Evolutionary conservation across 2,113 vertebrate genomes (phyloP).

Genomic region (Bettongia penicillata): DNA sequence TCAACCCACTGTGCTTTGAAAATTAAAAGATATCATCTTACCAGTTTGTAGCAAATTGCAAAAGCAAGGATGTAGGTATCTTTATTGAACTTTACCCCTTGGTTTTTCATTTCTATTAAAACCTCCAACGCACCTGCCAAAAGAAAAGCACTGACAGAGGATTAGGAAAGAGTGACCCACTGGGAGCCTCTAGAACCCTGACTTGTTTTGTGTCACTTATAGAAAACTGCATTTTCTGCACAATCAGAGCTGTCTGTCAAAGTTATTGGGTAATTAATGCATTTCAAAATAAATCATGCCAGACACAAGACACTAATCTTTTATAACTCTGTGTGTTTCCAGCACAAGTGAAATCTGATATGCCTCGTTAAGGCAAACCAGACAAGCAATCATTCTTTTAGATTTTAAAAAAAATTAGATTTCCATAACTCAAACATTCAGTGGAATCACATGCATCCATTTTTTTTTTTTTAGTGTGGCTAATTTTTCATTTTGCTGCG

Average conservation of each 20-base stretch:
- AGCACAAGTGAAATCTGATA: neutral
- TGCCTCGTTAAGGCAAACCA: neutral
- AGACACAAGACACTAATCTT: constrained; percentile 23
- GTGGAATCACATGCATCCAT: neutral
- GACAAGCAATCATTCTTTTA: neutral
- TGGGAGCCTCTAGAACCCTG: neutral
- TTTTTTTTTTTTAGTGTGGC: neutral
- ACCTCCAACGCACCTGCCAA: constrained; percentile 90
- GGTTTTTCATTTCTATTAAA: constrained; percentile 90
- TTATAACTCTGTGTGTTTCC: constrained; percentile 15
- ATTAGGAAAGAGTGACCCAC: neutral
- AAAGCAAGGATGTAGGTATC: constrained; percentile 89
- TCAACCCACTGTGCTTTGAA: constrained; percentile 7
- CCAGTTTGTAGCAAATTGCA: constrained; percentile 94
- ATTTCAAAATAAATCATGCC: constrained; percentile 24
- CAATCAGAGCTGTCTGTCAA: constrained; percentile 25
- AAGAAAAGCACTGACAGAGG: constrained; percentile 29
- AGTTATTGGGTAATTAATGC: constrained; percentile 21
- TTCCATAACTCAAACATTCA: neutral
- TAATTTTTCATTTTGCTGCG: neutral
- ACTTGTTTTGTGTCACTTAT: constrained; percentile 17
- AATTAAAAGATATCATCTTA: constrained; percentile 76
- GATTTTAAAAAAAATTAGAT: neutral
- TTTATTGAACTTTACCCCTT: constrained; percentile 87
- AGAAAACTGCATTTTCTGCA: constrained; percentile 18